These are phyloP conservation scores for Trachelus troglodyta DNA, from an alignment of 2,888 invertebrate species.

Conservation along the genomic window DNA sequence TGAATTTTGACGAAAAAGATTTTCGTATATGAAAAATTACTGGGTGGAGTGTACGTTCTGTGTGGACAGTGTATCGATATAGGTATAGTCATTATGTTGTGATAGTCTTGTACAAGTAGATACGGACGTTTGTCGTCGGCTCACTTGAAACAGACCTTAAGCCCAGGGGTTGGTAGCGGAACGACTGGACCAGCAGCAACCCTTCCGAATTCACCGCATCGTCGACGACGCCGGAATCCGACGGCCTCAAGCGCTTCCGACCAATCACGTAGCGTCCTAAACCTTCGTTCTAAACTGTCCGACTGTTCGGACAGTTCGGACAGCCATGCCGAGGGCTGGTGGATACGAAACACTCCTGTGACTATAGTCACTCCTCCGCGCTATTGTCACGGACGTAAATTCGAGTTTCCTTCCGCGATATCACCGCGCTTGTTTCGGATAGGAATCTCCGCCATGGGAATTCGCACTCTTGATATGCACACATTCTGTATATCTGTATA, in stretches of 20 bases:
- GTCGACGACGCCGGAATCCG: background rate
- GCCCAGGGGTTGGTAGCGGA: background rate
- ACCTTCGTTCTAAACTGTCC: background rate
- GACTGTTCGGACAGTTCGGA: background rate
- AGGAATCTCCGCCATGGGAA: background rate
- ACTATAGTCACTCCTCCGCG: background rate
- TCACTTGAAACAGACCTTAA: background rate
- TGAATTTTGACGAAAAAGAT: background rate
- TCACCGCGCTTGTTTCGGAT: background rate
- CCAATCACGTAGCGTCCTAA: background rate
- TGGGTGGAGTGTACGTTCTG: background rate
- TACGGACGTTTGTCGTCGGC: background rate
- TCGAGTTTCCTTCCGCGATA: background rate
- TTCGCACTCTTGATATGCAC: background rate
- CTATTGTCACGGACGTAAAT: background rate
- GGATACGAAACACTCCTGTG: background rate
- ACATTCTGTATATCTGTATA: background rate
- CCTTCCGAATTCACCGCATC: background rate
- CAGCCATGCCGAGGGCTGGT: background rate
- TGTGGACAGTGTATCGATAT: background rate
- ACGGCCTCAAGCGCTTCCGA: background rate
- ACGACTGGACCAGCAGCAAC: background rate
- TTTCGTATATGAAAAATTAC: no score
- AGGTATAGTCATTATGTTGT: background rate
- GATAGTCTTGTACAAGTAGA: background rate